Evolutionary conservation across 2,113 vertebrate species (phyloP), one percentile per base, ranked within the genome.

Genomic region (Haemorhous mexicanus): DNA sequence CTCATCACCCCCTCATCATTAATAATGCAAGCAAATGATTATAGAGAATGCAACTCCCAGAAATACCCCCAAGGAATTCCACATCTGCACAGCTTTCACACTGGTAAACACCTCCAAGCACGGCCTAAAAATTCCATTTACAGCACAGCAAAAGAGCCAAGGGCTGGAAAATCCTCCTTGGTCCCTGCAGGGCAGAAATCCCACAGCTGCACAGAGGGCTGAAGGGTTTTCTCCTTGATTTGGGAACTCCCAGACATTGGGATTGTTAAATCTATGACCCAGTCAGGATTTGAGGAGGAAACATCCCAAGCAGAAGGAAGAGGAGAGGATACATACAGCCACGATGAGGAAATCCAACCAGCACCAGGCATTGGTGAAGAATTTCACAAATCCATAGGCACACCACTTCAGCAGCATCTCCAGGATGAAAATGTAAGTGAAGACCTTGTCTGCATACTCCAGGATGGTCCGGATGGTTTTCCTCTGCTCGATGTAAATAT

Each of bases 341-440:
- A 99, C 99, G 1, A 99, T 99, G 94, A 99, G 98, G 96, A 99
- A 99, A 95, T 99, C 99, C 22, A 99, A 96, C 99, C 99, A 99
- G 96, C 99, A 99, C 99, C 99, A 99, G 2, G 99, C 99, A 0
- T 99, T 99, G 95, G 99, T 99, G 98, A 99, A 99, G 94, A 69
- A 99, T 96, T 99, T 99, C 94, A 99, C 98, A 21, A 99, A 99
- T 49, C 99, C 99, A 1, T 99, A 99, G 64, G 99, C 99, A 1
- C 99, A 99, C 99, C 99, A 99, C 82, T 99, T 99, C 35, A 99
- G 98, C 97, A 99, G 69, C 99, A 99, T 99, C 97, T 99, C 99
- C 98, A 99, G 97, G 97, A 99, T 99, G 97, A 99, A 99, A 91
- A 99, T 99, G 97, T 99, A 99, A 20, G 99, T 99, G 97, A 99